These are phyloP conservation scores for Trichoplusia ni DNA, from an alignment of 1,140 invertebrate species.

Conservation along the genomic window DNA sequence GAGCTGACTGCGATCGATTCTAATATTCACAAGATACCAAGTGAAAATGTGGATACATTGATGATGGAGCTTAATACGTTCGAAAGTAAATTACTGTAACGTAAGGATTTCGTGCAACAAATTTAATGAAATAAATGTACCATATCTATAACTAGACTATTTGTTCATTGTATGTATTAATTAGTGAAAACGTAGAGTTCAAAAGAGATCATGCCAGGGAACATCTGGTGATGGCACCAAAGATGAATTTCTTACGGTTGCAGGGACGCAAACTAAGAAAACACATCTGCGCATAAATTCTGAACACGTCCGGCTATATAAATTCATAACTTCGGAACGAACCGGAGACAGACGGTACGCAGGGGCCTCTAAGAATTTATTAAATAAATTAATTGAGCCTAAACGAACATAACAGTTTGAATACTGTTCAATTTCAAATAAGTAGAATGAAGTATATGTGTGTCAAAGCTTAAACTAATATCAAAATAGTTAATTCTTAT, in stretches of 20 bases:
- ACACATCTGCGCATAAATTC: constrained; percentile 65
- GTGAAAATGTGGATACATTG: neutral
- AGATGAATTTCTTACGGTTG: constrained; percentile 25
- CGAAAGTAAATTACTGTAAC: too few relatives aligned
- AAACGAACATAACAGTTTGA: constrained; percentile 58
- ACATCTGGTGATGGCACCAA: constrained; percentile 29
- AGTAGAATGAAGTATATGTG: too few relatives aligned
- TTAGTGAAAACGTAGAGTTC: constrained; percentile 12
- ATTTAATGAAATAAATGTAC: too few relatives aligned
- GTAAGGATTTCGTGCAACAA: too few relatives aligned
- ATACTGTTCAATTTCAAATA: constrained; percentile 50
- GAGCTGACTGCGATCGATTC: too few relatives aligned
- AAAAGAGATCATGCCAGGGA: neutral
- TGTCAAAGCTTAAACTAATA: too few relatives aligned
- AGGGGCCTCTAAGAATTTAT: constrained; percentile 65
- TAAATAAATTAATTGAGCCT: constrained; percentile 75
- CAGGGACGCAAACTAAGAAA: constrained; percentile 51
- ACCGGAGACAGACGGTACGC: constrained; percentile 60
- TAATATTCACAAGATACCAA: neutral
- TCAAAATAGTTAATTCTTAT: too few relatives aligned
- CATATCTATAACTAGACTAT: too few relatives aligned
- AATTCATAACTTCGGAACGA: constrained; percentile 65
- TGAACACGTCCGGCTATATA: constrained; percentile 65
- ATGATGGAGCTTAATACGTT: too few relatives aligned
- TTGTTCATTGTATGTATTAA: constrained; percentile 7